Conservation (phyloP, 2,888 invertebrate genomes). For the Didymodactylos carnosus region DNA sequence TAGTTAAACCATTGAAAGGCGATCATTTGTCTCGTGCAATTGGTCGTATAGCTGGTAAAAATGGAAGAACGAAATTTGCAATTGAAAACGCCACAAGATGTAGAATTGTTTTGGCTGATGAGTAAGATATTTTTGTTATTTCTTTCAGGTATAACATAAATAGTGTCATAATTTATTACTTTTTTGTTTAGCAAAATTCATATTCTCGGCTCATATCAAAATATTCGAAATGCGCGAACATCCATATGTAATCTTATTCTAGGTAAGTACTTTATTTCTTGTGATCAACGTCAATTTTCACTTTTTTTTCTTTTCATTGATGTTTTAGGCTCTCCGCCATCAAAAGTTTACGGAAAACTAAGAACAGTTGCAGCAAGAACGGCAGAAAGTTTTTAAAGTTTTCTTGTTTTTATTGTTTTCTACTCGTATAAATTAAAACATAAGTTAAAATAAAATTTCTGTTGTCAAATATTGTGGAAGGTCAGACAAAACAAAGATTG, state of each 20-base stretch:
- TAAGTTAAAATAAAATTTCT: no score
- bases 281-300: no score
- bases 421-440: no score
- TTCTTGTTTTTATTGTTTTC: no score
- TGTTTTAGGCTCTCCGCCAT: constrained; percentile 42
- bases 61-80: constrained; percentile 83
- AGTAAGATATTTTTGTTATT: constrained; percentile 18
- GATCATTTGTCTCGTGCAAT: constrained; percentile 86
- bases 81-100: constrained; percentile 98
- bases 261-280: no score
- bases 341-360: constrained; percentile 14
- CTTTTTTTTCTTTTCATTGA: no score
- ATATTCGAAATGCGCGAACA: constrained; percentile 74
- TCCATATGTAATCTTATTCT: constrained; percentile 90
- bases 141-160: neutral
- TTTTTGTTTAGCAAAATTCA: constrained; percentile 55
- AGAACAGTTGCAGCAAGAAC: constrained; percentile 13
- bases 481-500: no score
- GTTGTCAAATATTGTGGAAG: no score
- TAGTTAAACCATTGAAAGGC: constrained; percentile 73
- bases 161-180: neutral
- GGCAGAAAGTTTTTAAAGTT: constrained; percentile 14
- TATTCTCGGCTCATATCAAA: constrained; percentile 85
- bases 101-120: constrained; percentile 82
- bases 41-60: constrained; percentile 89